Evolutionary conservation across 2,797 vertebrate species (phyloP), one percentile per base, ranked within the genome.

Genomic region (Chaenodraco wilsoni): DNA sequence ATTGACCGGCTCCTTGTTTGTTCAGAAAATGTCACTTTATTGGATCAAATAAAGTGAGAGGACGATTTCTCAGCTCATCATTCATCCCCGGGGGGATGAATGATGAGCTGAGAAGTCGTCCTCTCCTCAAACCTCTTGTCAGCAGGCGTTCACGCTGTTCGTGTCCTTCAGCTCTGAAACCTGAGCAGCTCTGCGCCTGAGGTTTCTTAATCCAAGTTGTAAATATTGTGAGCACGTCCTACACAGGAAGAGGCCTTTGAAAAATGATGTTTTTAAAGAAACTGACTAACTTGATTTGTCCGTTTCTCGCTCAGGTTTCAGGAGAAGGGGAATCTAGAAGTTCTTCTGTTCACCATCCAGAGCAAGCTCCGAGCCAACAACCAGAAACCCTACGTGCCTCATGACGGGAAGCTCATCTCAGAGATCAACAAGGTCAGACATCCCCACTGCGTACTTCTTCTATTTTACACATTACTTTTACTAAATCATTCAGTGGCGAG

Each of bases 261-360:
- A 14, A 54, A 33, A 59, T 4, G 21, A 10, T 21, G 2, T 46
- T 48, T 12, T 43, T 14, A 27, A 21, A 15, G 54, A 14, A 9
- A 2, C 19, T 59, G 2, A 58, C n/a, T 27, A 1, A 10, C 10
- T 52, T 0, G n/a, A 50, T 31, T 31, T 59, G 44, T 57, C 0
- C 80, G 50, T 74, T 51, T 68, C 31, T 13, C 17, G 2, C 48
- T 23, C 79, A 99, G 98, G 92, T 99, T 98, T 84, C 97, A 98
- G 91, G 97, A 99, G 84, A 99, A 99, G 79, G 98, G 98, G 9
- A 99, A 99, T 84, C 91, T 99, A 15, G 98, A 99, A 82, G 97
- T 99, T 15, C 94, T 98, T 72, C 96, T 99, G 65, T 99, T 99
- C 92, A 98, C 96, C 84, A 98, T 99, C 93, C 98, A 99, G 95